A percentile compares a stretch with the other conserved stretches of the same genome.
Conservation (phyloP, 1,140 invertebrate genomes). For the Pseudomyrmex sp. region DNA sequence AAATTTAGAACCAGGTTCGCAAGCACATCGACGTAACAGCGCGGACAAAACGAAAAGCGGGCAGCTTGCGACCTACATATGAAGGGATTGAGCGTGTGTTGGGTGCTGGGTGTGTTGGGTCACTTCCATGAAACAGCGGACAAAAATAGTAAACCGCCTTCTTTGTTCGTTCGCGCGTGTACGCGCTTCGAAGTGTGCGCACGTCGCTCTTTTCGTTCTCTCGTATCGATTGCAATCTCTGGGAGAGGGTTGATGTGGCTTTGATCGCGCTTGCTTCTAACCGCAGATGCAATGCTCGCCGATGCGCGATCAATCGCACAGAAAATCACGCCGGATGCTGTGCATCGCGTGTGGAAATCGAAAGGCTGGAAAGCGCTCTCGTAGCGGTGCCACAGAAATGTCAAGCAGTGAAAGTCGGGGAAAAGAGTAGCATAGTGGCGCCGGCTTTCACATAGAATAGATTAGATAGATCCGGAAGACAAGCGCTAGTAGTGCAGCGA, state of each 20-base stretch:
- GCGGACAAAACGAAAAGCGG: background rate
- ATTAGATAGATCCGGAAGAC: conserved; percentile 30
- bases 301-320: conserved; percentile 53
- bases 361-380: conserved; percentile 49
- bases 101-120: conserved; percentile 62
- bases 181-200: conserved; percentile 22
- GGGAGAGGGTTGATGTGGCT: conserved; percentile 8
- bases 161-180: conserved; percentile 67
- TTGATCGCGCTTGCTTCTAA: conserved; percentile 7
- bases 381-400: conserved; percentile 36
- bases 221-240: background rate
- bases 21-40: conserved; percentile 8
- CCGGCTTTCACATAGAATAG: conserved; percentile 36
- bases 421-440: conserved; percentile 19
- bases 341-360: conserved; percentile 48
- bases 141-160: conserved; percentile 70
- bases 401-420: conserved; percentile 54
- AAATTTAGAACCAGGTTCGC: conserved; percentile 72
- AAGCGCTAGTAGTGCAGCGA: background rate
- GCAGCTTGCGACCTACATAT: conserved; percentile 75
- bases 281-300: background rate
- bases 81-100: conserved; percentile 62
- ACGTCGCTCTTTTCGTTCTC: background rate
- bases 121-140: conserved; percentile 73
- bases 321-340: conserved; percentile 39